phyloP scores from a whole-genome alignment of 2,888 invertebrate genomes.

The Smittia sp. region DNA sequence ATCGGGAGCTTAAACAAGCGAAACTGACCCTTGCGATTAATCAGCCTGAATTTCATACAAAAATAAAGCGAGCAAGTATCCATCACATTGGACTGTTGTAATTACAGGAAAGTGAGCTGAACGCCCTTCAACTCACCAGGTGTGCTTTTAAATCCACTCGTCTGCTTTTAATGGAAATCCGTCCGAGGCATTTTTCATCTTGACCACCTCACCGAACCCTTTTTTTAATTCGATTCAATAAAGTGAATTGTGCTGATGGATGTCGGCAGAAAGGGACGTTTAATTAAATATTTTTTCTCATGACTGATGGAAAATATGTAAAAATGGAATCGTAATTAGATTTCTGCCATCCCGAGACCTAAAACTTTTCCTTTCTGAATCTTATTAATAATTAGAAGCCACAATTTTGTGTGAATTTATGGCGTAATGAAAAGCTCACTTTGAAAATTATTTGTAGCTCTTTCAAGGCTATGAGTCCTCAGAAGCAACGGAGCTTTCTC shows the following conservation, averaged over 20 bases:
- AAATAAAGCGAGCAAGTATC: background rate
- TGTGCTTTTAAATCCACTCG: background rate
- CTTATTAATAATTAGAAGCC: too few species aligned
- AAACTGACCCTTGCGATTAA: too few species aligned
- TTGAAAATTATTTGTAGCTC: too few species aligned
- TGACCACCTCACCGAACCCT: background rate
- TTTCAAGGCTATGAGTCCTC: too few species aligned
- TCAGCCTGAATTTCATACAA: too few species aligned
- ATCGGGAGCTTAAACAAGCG: too few species aligned
- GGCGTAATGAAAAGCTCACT: too few species aligned
- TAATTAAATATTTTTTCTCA: background rate
- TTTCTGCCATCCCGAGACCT: background rate
- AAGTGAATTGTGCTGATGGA: background rate
- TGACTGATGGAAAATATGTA: background rate
- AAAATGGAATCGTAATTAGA: constrained; percentile 5
- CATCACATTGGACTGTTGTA: background rate
- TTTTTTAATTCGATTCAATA: constrained; percentile 11
- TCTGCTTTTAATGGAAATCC: background rate
- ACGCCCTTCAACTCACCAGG: background rate
- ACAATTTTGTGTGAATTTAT: too few species aligned
- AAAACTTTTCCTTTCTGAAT: too few species aligned
- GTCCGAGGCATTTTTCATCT: background rate
- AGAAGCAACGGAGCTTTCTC: too few species aligned
- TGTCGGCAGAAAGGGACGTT: background rate
- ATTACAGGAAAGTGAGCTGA: background rate